Conservation (phyloP, 2,888 invertebrate species). For the Luperina testacea region DNA sequence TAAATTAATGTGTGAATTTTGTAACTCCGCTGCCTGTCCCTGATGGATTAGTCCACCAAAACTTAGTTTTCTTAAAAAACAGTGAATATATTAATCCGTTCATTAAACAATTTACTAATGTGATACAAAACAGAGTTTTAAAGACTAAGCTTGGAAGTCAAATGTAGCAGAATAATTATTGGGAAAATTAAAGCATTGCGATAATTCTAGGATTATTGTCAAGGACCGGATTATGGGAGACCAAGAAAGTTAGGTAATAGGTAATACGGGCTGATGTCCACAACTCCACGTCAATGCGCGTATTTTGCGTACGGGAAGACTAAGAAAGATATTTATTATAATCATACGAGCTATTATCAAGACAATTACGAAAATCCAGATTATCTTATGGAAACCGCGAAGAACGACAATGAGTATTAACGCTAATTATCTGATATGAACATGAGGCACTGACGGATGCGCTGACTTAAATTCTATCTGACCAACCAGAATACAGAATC, state of each 20-base stretch:
- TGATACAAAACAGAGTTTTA: neutral
- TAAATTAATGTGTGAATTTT: neutral
- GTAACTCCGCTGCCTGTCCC: neutral
- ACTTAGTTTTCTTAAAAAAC: neutral
- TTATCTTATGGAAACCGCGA: neutral
- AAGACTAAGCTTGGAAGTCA: neutral
- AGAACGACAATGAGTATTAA: neutral
- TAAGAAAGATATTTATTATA: neutral
- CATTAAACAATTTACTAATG: neutral
- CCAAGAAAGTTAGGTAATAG: too few species aligned
- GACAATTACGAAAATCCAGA: neutral
- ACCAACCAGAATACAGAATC: slow-evolving; percentile 1
- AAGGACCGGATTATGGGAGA: neutral
- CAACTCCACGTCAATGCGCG: too few species aligned
- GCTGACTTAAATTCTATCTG: neutral
- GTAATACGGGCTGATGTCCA: too few species aligned
- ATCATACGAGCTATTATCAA: neutral
- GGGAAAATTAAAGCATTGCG: neutral
- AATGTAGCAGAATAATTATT: neutral
- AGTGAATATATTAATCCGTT: neutral
- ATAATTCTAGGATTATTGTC: neutral
- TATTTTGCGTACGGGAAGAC: neutral
- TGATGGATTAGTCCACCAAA: neutral
- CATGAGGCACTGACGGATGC: neutral
- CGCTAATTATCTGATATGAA: slow-evolving; percentile 3